A percentile compares a stretch with the other conserved stretches of the same genome.
These are phyloP conservation scores for Sarcophaga rosellei DNA, from an alignment of 2,888 invertebrate species.

Conservation along the genomic window DNA sequence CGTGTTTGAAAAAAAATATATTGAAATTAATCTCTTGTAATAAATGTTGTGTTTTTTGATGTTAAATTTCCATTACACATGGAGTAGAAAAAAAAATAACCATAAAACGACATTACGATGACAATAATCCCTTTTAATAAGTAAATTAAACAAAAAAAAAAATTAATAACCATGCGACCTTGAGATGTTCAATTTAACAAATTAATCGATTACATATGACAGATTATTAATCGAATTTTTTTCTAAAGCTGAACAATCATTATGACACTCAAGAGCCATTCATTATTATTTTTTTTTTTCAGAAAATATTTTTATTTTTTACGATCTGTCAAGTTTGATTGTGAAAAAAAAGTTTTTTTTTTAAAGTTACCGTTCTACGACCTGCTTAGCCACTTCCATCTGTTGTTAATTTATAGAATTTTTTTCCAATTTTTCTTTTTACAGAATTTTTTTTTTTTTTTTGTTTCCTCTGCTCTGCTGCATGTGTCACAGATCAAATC, in stretches of 20 bases:
- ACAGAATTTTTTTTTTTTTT: background rate
- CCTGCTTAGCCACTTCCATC: background rate
- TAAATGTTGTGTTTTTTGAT: too few species aligned
- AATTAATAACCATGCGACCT: constrained; percentile 17
- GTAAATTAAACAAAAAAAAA: constrained; percentile 12
- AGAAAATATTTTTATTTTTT: constrained; percentile 21
- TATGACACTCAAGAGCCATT: too few species aligned
- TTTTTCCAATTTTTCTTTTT: background rate
- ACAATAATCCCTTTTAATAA: constrained; percentile 45
- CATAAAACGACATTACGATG: constrained; percentile 4
- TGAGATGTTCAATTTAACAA: constrained; percentile 25
- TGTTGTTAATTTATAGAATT: background rate
- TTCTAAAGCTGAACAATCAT: too few species aligned
- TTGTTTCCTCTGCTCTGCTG: constrained; percentile 17
- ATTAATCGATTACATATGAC: constrained; percentile 51
- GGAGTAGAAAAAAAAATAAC: background rate
- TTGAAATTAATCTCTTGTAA: too few species aligned
- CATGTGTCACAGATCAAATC: constrained; percentile 44
- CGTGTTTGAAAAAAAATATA: too few species aligned
- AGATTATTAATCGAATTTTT: background rate
- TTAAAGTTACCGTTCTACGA: background rate
- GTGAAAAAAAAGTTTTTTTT: background rate
- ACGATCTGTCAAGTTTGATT: constrained; percentile 50
- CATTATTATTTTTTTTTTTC: too few species aligned
- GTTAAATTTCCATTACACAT: too few species aligned